phyloP scores from a whole-genome alignment of 2,113 vertebrate genomes.

The Hyperopisus bebe region DNA sequence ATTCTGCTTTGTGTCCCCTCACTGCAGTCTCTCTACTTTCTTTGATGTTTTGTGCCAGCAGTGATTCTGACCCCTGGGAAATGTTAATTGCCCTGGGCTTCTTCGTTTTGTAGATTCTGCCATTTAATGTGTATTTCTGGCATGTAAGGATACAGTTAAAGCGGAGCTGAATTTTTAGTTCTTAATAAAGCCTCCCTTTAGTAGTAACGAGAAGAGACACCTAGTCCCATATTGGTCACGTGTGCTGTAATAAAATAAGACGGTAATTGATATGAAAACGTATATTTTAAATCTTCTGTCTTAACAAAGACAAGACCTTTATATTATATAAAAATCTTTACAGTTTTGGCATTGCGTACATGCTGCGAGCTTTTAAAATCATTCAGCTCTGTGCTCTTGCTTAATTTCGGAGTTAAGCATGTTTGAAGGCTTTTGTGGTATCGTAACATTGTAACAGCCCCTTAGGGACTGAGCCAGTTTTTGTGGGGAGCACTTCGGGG shows the following conservation, averaged over 20 bases:
- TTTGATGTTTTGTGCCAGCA: not conserved
- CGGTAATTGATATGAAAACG: not conserved
- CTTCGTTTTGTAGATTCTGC: not conserved
- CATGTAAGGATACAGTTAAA: not conserved
- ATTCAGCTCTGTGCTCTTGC: not conserved
- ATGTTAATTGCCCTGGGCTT: not conserved
- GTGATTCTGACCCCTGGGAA: not conserved
- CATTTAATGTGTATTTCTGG: not conserved
- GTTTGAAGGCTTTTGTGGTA: constrained; percentile 2
- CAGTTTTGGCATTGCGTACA: not conserved
- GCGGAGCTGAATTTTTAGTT: not conserved
- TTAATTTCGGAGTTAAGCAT: not conserved
- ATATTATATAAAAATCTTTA: not conserved
- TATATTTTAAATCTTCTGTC: not conserved
- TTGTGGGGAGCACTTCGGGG: not conserved
- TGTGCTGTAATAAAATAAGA: not conserved
- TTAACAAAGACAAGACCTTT: not conserved
- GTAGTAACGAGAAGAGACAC: not conserved
- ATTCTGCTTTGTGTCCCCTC: not conserved
- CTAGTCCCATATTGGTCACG: not conserved
- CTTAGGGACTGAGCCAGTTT: not conserved
- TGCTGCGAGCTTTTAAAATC: not conserved
- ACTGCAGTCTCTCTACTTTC: not conserved
- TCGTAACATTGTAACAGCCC: not conserved
- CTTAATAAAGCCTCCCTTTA: not conserved